A percentile compares a stretch with the other conserved stretches of the same genome.
phyloP scores from a whole-genome alignment of 2,888 invertebrate genomes.

The Torymus auratus region DNA sequence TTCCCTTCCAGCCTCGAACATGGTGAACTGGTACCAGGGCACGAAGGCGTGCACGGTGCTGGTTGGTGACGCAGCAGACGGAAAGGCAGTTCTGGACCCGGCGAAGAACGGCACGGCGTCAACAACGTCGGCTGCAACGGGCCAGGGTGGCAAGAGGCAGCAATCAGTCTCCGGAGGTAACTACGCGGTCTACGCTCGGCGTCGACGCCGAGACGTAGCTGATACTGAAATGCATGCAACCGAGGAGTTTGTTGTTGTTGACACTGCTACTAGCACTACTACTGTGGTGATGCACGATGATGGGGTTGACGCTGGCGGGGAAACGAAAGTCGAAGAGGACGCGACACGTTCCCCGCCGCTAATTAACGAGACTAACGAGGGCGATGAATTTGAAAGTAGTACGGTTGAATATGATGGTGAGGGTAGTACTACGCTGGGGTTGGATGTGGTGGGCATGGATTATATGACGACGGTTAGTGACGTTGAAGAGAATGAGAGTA shows the following conservation, averaged over 20 bases:
- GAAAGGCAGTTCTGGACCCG: slow-evolving; percentile 83
- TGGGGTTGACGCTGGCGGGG: neutral
- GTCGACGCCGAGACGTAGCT: slow-evolving; percentile 62
- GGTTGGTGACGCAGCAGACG: slow-evolving; percentile 86
- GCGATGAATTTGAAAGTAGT: neutral
- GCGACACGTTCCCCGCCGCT: slow-evolving; percentile 27
- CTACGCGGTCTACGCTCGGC: slow-evolving; percentile 71
- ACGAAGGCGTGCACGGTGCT: slow-evolving; percentile 90
- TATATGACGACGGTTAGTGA: too few species aligned
- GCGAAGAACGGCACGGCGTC: slow-evolving; percentile 64
- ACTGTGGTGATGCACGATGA: slow-evolving; percentile 4
- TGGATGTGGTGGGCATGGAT: too few species aligned
- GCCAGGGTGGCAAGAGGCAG: slow-evolving; percentile 74
- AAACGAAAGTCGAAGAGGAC: slow-evolving; percentile 32
- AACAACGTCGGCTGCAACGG: slow-evolving; percentile 76
- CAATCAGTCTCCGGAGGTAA: slow-evolving; percentile 78
- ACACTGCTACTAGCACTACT: neutral
- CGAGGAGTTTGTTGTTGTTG: too few species aligned
- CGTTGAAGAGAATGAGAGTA: too few species aligned
- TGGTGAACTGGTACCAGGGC: slow-evolving; percentile 90
- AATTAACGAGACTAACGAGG: slow-evolving; percentile 23
- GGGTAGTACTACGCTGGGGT: too few species aligned
- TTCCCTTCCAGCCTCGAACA: slow-evolving; percentile 84
- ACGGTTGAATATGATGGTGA: slow-evolving; percentile 7
- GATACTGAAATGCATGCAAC: too few species aligned